These are phyloP conservation scores for Pseudomyrmex concolor DNA, from an alignment of 1,140 invertebrate species.

Conservation along the genomic window DNA sequence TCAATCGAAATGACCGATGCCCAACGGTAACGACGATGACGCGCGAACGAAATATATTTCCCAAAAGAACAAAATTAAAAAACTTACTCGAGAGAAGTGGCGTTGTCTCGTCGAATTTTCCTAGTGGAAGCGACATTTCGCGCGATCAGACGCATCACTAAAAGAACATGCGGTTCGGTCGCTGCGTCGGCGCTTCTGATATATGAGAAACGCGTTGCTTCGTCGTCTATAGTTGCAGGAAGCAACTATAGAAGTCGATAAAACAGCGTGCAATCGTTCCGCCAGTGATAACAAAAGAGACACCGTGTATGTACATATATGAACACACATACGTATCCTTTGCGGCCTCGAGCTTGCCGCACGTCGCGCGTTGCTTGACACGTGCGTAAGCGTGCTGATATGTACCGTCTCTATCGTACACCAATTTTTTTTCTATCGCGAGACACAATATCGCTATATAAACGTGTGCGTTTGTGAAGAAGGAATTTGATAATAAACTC, in stretches of 20 bases:
- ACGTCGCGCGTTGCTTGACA: too few species aligned
- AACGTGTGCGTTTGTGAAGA: too few species aligned
- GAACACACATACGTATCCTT: background rate
- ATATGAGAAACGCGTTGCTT: background rate
- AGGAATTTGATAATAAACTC: slow-evolving; percentile 1
- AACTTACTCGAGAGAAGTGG: slow-evolving; percentile 70
- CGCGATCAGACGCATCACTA: background rate
- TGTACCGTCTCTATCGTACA: background rate
- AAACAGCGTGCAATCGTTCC: slow-evolving; percentile 3
- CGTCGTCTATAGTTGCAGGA: too few species aligned
- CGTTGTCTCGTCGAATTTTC: slow-evolving; percentile 46
- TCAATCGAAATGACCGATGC: background rate
- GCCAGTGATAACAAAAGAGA: background rate
- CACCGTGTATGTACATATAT: too few species aligned
- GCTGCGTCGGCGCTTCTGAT: background rate
- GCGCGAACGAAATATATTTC: background rate
- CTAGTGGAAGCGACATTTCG: slow-evolving; percentile 38
- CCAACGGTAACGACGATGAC: background rate
- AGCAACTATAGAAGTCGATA: slow-evolving; percentile 35
- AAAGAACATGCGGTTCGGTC: background rate
- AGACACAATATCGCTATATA: background rate
- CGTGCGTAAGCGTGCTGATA: background rate
- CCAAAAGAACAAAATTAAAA: background rate
- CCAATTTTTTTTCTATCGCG: slow-evolving; percentile 14
- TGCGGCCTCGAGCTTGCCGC: background rate